phyloP scores from a whole-genome alignment of 2,888 invertebrate genomes.

The Sericinus montela region DNA sequence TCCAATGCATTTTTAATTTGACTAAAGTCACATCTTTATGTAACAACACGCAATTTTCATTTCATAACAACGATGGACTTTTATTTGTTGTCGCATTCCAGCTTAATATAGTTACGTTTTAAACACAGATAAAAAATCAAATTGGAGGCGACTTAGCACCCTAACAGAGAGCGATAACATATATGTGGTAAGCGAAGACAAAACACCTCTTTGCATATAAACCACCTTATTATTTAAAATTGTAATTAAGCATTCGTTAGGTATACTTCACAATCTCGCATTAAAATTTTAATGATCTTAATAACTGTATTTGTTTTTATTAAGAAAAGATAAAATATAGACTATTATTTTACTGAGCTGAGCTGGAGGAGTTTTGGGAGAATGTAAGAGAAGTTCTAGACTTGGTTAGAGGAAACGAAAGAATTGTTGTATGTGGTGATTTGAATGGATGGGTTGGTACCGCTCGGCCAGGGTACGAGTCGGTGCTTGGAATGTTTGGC shows the following conservation, averaged over 20 bases:
- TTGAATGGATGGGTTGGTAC: too few species aligned
- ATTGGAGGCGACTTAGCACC: slow-evolving; percentile 18
- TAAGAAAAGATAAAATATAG: too few species aligned
- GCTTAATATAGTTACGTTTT: slow-evolving; percentile 5
- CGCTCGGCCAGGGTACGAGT: too few species aligned
- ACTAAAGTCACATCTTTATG: neutral
- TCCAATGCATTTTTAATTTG: too few species aligned
- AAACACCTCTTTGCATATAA: slow-evolving; percentile 47
- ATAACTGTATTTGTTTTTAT: too few species aligned
- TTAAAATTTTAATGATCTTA: too few species aligned
- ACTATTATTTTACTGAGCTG: too few species aligned
- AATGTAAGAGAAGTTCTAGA: too few species aligned
- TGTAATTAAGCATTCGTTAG: slow-evolving; percentile 13
- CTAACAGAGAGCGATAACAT: slow-evolving; percentile 23
- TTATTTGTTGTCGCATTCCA: neutral
- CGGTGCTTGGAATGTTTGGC: too few species aligned
- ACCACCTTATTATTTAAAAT: slow-evolving; percentile 45
- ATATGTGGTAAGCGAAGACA: slow-evolving; percentile 27
- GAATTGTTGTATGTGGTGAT: too few species aligned
- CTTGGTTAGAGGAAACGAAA: too few species aligned
- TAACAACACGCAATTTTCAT: neutral
- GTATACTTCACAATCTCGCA: neutral
- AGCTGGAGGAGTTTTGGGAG: too few species aligned
- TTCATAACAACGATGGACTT: slow-evolving; percentile 2
- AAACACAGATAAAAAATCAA: slow-evolving; percentile 14